Evolutionary conservation across 1,140 invertebrate species (phyloP), one percentile per base, ranked within the genome.

Genomic region (Aporrectodea caliginosa): DNA sequence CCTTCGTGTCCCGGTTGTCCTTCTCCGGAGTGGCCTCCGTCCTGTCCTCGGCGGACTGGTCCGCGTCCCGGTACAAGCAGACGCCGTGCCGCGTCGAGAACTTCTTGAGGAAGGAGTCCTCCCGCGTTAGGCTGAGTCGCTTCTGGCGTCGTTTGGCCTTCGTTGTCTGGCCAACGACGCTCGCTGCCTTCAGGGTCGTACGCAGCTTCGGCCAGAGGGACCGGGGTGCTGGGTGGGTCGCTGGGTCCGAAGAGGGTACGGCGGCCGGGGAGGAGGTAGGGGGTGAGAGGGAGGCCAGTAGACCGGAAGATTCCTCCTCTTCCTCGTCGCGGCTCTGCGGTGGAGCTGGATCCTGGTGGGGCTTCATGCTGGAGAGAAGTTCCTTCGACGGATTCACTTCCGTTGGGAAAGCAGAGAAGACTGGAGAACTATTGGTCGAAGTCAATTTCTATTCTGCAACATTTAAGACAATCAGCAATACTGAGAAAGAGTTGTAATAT

Each of bases 61-160:
- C 79, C 0, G 73, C 73, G 22, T 82, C 79, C 2, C 75, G 43
- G 31, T 81, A 71, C 14, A 81, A 79, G 22, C 82, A 83, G 22
- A 82, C 80, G 16, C 82, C 84, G 86, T 97, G 95, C 77, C 95
- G 89, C 0, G 95, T 96, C 12, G 95, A 96, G 89, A 97, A 97
- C 81, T 94, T 90, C 86, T 95, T 95, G 80, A 98, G 89, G 86
- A 97, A 98, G 0, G 95, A 97, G 85, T 98, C 95, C 89, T 97
- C 95, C 73, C 95, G 6, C 31, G 70, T 72, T 6, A 32, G 91
- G 85, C 96, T 94, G 81, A 97, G 89, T 0, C 94, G 92, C 30
- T 74, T 74, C 31, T 34, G 31, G 1, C 34, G 31, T 32, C 94
- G 92, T 83, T 95, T 95, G 88, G 93, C 93, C 79, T 85, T 85